These are phyloP conservation scores for Acanthopleura granulata DNA, from an alignment of 2,888 invertebrate genomes.

Conservation along the genomic window DNA sequence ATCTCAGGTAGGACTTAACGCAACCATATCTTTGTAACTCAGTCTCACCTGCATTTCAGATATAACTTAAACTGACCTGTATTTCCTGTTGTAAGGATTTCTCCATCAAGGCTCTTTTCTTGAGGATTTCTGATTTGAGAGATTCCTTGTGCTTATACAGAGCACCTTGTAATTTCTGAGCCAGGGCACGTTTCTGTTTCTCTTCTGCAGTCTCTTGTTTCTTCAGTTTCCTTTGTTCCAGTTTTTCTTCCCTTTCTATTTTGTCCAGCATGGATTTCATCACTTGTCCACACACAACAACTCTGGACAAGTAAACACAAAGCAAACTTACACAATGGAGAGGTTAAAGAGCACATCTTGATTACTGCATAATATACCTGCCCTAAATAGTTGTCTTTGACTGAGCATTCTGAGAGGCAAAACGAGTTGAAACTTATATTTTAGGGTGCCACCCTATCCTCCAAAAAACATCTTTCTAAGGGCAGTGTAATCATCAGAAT, in stretches of 20 bases:
- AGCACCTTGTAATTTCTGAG: slow-evolving; percentile 78
- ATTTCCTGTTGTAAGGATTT: slow-evolving; percentile 84
- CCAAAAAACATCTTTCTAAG: too few species aligned
- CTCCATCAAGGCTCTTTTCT: slow-evolving; percentile 85
- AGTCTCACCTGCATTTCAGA: too few species aligned
- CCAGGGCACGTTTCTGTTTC: slow-evolving; percentile 73
- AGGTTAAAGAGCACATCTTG: too few species aligned
- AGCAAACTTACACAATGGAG: too few species aligned
- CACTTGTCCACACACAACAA: slow-evolving; percentile 63
- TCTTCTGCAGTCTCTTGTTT: slow-evolving; percentile 71
- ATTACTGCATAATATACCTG: too few species aligned
- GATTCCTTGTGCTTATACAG: slow-evolving; percentile 90
- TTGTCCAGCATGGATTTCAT: slow-evolving; percentile 66
- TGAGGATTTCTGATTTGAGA: slow-evolving; percentile 92
- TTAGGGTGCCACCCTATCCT: too few species aligned
- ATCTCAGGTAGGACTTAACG: too few species aligned
- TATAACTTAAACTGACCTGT: slow-evolving; percentile 73
- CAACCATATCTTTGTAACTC: too few species aligned
- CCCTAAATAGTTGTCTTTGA: too few species aligned
- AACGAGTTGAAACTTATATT: too few species aligned
- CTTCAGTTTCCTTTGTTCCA: slow-evolving; percentile 58
- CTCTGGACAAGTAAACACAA: not conserved
- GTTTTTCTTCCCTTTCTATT: slow-evolving; percentile 68
- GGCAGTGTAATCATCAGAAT: too few species aligned
- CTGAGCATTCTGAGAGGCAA: too few species aligned